These are phyloP conservation scores for Cyanocitta stelleri DNA, from an alignment of 2,113 vertebrate species.

Conservation along the genomic window DNA sequence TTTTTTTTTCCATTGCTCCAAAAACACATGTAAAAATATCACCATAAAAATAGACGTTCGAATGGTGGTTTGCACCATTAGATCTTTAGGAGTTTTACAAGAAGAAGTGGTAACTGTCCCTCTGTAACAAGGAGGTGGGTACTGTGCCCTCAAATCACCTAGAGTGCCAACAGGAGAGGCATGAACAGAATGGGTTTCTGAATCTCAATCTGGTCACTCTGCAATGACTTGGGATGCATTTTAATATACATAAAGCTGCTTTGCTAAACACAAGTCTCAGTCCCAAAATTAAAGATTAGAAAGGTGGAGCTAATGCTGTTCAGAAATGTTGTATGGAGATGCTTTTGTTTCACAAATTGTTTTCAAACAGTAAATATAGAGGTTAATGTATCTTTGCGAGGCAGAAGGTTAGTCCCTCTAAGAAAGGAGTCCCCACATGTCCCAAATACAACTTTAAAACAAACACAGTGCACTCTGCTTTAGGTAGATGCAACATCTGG, in stretches of 20 bases:
- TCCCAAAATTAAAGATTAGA: not conserved
- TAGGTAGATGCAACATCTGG: not conserved
- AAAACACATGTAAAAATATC: rapidly evolving
- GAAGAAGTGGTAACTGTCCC: not conserved
- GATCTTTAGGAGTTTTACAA: not conserved
- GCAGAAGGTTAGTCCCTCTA: not conserved
- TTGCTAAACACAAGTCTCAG: not conserved
- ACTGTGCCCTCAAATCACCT: not conserved
- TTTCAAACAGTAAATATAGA: not conserved
- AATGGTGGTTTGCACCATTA: not conserved
- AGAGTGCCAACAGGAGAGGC: not conserved
- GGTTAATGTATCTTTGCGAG: not conserved
- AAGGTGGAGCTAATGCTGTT: not conserved
- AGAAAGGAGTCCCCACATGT: not conserved
- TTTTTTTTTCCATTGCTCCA: not conserved
- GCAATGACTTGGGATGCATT: not conserved
- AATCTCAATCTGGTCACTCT: not conserved
- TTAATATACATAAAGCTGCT: not conserved
- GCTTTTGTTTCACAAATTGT: not conserved
- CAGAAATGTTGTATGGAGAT: not conserved
- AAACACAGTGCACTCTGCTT: not conserved
- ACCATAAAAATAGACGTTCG: rapidly evolving
- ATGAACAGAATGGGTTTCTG: not conserved
- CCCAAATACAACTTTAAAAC: not conserved
- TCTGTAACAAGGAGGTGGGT: not conserved